Base-by-base conservation (phyloP, 2,113 vertebrate species). In the Geococcyx californianus region DNA sequence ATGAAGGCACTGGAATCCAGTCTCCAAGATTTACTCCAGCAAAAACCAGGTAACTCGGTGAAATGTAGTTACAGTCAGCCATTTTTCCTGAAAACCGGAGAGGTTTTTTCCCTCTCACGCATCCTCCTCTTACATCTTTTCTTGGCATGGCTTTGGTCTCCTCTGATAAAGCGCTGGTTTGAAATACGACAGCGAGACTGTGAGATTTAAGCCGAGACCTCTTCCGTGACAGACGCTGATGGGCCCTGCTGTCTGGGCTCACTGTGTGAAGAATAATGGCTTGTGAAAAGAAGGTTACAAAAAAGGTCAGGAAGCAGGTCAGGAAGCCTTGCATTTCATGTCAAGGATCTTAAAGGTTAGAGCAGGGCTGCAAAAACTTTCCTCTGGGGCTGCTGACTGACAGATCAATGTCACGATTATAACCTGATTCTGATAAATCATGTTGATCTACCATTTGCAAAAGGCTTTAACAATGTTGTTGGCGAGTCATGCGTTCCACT, bases 381-480 rank as follows among this genome's bases (percentile, higher is more conserved):
- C 94, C 84, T 95, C 75, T 91, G 90, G 93, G 89, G 72, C 78
- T 87, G 78, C 54, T 73, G 69, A n/a, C 44, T 91, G 90, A 91
- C 89, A 91, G 74, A 79, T 91, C 85, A 51, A 33, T 55, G 79
- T 59, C 60, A 2, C 10, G 67, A 80, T 90, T 85, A 83, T 54
- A 85, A 72, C 81, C 74, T 64, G 78, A 76, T 95, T 76, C 74
- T 80, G 84, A 95, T 95, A 91, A 95, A 94, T 94, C 85, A 51
- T 25, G 31, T 67, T 88, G 92, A 84, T 92, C 25, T 91, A 84
- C 68, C n/a, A 20, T 59, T 88, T 89, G 63, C 74, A 69, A 66
- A 90, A 89, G 67, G 74, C 58, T 93, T 82, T 52, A 54, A 66
- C 42, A 84, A 47, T 8, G 1, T 59, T 59, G 75, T 9, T 67